These are phyloP conservation scores for Drosophila biarmipes DNA, from an alignment of 1,140 invertebrate genomes.

Conservation along the genomic window DNA sequence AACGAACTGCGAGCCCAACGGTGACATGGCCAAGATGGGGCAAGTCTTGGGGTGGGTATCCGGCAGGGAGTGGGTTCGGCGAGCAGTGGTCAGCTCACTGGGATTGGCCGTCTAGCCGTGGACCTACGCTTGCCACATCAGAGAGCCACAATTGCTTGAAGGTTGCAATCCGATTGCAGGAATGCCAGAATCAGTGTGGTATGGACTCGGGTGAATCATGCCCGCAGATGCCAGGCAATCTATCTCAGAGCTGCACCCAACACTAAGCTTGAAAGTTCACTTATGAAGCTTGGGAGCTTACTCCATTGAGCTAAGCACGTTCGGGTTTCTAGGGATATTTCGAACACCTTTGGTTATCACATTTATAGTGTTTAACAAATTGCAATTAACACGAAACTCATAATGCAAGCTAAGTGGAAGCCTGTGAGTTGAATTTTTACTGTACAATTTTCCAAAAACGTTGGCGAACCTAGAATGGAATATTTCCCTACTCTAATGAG, in stretches of 20 bases:
- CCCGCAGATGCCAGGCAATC: neutral
- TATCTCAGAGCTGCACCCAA: conserved; percentile 25
- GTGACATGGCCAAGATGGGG: conserved; percentile 38
- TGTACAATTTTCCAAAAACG: neutral
- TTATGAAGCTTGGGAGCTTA: conserved; percentile 6
- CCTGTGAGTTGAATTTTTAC: neutral
- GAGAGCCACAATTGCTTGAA: conserved; percentile 27
- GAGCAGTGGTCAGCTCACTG: conserved; percentile 35
- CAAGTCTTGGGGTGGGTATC: conserved; percentile 7
- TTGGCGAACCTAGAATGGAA: neutral
- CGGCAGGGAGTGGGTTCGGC: conserved; percentile 44
- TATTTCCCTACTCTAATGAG: too few species aligned
- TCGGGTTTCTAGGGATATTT: neutral
- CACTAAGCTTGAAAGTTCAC: conserved; percentile 1
- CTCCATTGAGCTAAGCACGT: neutral
- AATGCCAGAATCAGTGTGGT: conserved; percentile 37
- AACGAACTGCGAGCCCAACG: conserved; percentile 19
- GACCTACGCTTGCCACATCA: conserved; percentile 33
- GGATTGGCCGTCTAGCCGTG: conserved; percentile 17
- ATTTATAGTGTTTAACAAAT: conserved; percentile 4
- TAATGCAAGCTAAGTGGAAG: conserved; percentile 2
- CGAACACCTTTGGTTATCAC: conserved; percentile 8
- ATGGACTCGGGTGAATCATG: conserved; percentile 31
- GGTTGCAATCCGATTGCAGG: conserved; percentile 39
- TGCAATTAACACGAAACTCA: conserved; percentile 14